Evolutionary conservation across 2,888 invertebrate genomes (phyloP), one percentile per base, ranked within the genome.

Genomic region (Platypus cylindrus): DNA sequence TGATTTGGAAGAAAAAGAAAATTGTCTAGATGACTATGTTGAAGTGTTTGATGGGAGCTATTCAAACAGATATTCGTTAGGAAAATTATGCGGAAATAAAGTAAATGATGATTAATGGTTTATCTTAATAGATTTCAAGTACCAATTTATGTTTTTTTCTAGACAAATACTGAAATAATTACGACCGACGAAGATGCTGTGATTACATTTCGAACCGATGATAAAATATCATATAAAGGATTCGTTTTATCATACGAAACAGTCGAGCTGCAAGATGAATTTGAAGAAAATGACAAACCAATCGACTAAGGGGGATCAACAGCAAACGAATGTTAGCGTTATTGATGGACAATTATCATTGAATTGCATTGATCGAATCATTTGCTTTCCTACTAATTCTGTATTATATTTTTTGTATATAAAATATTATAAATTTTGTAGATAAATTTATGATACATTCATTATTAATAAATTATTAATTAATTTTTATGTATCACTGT

Each of bases 11-110:
- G 84, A 84, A 31, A 90, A 91, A 55, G 71, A 75, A 31, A 83
- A 84, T 50, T 95, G 95, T 56, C 77, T 79, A 26, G 95, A 91
- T 54, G 95, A 95, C 58, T 89, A 75, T 53, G 86, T 95, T 1
- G 89, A 93, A 59, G 78, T 95, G 4, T 86, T 79, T 55, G 87
- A 87, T 16, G 91, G 91, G 0, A 66, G 82, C 51, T 85, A 87
- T 48, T 78, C 79, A 14, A 75, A 73, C 32, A 81, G 82, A 2
- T 69, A 71, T 3, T 74, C 76, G 41, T 78, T 85, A 46, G 90
- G 89, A 11, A 75, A 78, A 48, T 86, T 78, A 56, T 94, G 94
- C 58, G 91, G 91, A 30, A 83, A 75, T 48, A 72, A 75, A 63
- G 90, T 90, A 63, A 68, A 47, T 16, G 16, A 5, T 13, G 4